These are phyloP conservation scores for Folsomia candida DNA, from an alignment of 2,888 invertebrate genomes.

Conservation along the genomic window DNA sequence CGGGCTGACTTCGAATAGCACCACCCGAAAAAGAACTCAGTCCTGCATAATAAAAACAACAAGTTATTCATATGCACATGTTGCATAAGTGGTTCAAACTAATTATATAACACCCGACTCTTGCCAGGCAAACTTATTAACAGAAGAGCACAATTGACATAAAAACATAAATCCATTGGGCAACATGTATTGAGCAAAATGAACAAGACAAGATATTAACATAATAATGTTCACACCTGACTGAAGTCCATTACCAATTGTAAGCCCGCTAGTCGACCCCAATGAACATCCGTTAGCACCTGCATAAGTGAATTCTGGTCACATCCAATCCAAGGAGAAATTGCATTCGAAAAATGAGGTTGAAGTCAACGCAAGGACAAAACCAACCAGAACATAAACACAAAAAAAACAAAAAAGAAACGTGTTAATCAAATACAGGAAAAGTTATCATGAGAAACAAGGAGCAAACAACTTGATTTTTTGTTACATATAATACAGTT, in stretches of 20 bases:
- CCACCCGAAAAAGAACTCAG: slow-evolving; percentile 44
- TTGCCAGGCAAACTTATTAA: no score
- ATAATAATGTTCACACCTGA: slow-evolving; percentile 36
- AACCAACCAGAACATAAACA: slow-evolving; percentile 4
- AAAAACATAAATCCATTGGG: no score
- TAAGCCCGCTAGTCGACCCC: slow-evolving; percentile 48
- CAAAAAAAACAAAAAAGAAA: slow-evolving; percentile 18
- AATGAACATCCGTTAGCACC: slow-evolving; percentile 49
- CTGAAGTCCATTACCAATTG: slow-evolving; percentile 47
- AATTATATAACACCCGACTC: no score
- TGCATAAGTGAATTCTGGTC: slow-evolving; percentile 40
- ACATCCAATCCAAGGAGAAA: background rate
- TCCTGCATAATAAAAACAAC: slow-evolving; percentile 35
- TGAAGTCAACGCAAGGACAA: background rate
- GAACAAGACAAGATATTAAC: no score
- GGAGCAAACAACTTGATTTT: background rate
- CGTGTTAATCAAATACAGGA: slow-evolving; percentile 13
- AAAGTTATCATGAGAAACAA: slow-evolving; percentile 7
- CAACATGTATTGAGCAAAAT: no score
- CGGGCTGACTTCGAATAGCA: slow-evolving; percentile 32
- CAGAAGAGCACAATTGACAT: no score
- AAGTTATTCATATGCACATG: slow-evolving; percentile 1
- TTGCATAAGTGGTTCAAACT: no score
- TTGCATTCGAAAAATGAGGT: background rate
- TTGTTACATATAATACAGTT: background rate